Percentiles rank a stretch among this genome's conserved stretches.
Evolutionary conservation across 2,888 invertebrate species (phyloP).

Genomic region (Stratiomys singularior): DNA sequence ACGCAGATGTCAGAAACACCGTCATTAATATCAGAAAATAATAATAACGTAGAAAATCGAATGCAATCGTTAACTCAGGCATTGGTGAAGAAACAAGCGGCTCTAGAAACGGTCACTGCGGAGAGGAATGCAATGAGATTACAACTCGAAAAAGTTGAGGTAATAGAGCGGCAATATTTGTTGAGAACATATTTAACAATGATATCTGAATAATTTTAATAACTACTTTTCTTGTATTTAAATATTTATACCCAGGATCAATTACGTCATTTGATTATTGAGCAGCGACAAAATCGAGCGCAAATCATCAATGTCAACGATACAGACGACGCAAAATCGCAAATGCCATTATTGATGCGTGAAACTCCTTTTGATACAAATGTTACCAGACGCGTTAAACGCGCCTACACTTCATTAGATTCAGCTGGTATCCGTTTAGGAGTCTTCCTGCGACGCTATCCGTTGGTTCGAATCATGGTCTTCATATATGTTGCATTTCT

Average conservation of each 20-base stretch:
- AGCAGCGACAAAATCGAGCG: slow-evolving; percentile 67
- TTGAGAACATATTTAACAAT: too few relatives aligned
- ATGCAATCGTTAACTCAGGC: slow-evolving; percentile 79
- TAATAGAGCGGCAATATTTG: too few relatives aligned
- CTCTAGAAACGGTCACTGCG: slow-evolving; percentile 82
- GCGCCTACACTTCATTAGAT: slow-evolving; percentile 80
- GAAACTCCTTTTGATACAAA: slow-evolving; percentile 82
- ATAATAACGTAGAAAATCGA: slow-evolving; percentile 60
- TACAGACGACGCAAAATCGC: slow-evolving; percentile 75
- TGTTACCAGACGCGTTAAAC: slow-evolving; percentile 79
- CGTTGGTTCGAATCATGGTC: slow-evolving; percentile 83
- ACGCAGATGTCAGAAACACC: slow-evolving; percentile 66
- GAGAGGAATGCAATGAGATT: slow-evolving; percentile 87
- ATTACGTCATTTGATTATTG: slow-evolving; percentile 69
- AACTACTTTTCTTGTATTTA: too few relatives aligned
- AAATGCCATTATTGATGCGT: slow-evolving; percentile 76
- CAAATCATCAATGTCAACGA: slow-evolving; percentile 71
- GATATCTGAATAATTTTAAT: background rate
- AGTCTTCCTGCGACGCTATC: slow-evolving; percentile 82
- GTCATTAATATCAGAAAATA: slow-evolving; percentile 56
- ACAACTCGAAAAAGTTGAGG: slow-evolving; percentile 84
- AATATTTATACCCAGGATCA: too few relatives aligned
- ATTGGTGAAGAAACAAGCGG: slow-evolving; percentile 85
- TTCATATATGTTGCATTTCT: slow-evolving; percentile 86
- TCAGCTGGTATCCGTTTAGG: slow-evolving; percentile 82